Percentiles rank a stretch among this genome's conserved stretches.
These are phyloP conservation scores for Cheilinus undulatus DNA, from an alignment of 2,113 vertebrate species.

Conservation along the genomic window DNA sequence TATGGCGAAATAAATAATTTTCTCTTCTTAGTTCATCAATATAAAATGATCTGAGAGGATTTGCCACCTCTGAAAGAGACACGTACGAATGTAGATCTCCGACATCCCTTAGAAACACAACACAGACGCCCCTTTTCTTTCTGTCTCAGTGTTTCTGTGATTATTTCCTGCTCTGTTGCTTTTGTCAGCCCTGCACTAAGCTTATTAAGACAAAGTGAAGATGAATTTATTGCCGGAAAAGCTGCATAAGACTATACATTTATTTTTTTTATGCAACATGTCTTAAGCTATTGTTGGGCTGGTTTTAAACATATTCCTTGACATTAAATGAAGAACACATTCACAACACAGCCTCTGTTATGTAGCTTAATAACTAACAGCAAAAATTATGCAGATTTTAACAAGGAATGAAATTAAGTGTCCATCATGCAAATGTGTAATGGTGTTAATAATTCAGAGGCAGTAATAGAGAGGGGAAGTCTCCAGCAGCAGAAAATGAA, in stretches of 20 bases:
- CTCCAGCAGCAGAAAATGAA: slow-evolving; percentile 25
- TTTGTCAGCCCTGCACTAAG: slow-evolving; percentile 24
- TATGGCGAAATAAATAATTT: slow-evolving; percentile 54
- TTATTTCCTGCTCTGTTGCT: slow-evolving; percentile 51
- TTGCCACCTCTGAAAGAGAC: slow-evolving; percentile 41
- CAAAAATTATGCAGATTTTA: slow-evolving; percentile 40
- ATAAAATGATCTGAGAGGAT: slow-evolving; percentile 56
- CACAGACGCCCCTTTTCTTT: slow-evolving; percentile 3
- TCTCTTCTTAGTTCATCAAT: slow-evolving; percentile 49
- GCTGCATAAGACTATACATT: slow-evolving; percentile 29
- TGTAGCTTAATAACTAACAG: slow-evolving; percentile 45
- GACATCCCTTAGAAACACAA: slow-evolving; percentile 25
- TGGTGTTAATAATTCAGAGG: slow-evolving; percentile 52
- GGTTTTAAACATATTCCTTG: slow-evolving; percentile 15
- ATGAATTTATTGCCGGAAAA: slow-evolving; percentile 47
- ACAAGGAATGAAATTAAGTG: slow-evolving; percentile 46
- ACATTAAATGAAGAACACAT: slow-evolving; percentile 39
- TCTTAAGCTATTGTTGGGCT: slow-evolving; percentile 11
- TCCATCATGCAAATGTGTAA: slow-evolving; percentile 50
- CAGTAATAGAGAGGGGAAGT: slow-evolving; percentile 42
- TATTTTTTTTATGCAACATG: slow-evolving; percentile 23
- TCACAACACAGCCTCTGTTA: slow-evolving; percentile 32
- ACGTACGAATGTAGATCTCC: slow-evolving; percentile 43
- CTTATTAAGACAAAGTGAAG: slow-evolving; percentile 59
- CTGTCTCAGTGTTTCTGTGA: slow-evolving; percentile 19